A percentile compares a stretch with the other conserved stretches of the same genome.
These are phyloP conservation scores for Dichetophora obliterata DNA, from an alignment of 2,888 invertebrate species.

Conservation along the genomic window DNA sequence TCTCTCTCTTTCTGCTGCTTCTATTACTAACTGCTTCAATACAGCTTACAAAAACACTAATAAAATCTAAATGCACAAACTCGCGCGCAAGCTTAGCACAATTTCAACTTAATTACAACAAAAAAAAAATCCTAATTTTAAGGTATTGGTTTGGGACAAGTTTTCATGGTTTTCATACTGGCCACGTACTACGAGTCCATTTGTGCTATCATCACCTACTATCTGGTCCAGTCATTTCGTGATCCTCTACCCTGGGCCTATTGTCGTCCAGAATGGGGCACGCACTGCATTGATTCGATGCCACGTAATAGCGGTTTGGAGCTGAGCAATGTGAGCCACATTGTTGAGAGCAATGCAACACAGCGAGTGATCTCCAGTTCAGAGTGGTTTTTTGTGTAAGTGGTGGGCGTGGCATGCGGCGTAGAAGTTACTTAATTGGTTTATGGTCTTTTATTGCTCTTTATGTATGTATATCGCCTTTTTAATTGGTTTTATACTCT, in stretches of 20 bases:
- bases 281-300: conserved; percentile 66
- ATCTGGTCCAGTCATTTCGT: conserved; percentile 75
- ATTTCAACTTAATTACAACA: not conserved
- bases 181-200: conserved; percentile 76
- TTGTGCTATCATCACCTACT: conserved; percentile 74
- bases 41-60: too few species aligned
- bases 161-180: conserved; percentile 72
- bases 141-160: conserved; percentile 74
- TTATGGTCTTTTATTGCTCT: too few species aligned
- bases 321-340: not conserved
- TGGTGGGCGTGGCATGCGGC: conserved; percentile 40
- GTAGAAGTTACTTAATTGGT: not conserved
- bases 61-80: not conserved
- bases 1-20: too few species aligned
- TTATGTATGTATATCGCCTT: too few species aligned
- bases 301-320: conserved; percentile 37
- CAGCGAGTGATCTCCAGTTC: conserved; percentile 61
- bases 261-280: conserved; percentile 73
- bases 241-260: conserved; percentile 76
- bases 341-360: not conserved
- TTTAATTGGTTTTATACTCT: too few species aligned
- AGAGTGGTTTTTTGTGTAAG: conserved; percentile 73
- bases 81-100: not conserved
- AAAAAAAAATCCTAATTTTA: not conserved
- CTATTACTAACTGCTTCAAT: too few species aligned